These are phyloP conservation scores for Setophaga kirtlandii DNA, from an alignment of 2,113 vertebrate species.

Conservation along the genomic window DNA sequence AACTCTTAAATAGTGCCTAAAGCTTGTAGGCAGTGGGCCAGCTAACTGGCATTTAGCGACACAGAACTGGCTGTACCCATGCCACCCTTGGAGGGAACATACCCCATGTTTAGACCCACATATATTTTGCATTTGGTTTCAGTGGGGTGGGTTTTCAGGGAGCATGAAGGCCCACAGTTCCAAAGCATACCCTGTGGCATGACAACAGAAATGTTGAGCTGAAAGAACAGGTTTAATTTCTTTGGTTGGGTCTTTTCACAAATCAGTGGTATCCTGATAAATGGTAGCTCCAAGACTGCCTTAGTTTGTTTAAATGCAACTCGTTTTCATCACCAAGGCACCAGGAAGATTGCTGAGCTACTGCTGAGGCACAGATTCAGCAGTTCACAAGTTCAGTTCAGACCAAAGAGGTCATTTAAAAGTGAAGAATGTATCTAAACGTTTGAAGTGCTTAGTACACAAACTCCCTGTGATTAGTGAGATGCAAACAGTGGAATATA, in stretches of 20 bases:
- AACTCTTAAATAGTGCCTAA: neutral
- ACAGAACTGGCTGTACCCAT: neutral
- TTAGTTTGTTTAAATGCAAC: neutral
- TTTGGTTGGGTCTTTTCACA: neutral
- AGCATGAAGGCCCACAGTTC: neutral
- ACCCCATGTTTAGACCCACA: accelerated
- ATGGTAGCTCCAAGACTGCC: neutral
- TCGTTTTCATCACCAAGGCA: neutral
- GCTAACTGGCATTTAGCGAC: neutral
- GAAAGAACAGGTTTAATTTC: neutral
- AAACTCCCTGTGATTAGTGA: neutral
- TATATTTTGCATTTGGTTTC: neutral
- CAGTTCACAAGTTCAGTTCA: neutral
- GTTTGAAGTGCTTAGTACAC: neutral
- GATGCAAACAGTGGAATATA: neutral
- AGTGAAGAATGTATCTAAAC: neutral
- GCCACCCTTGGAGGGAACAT: neutral
- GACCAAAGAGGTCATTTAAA: neutral
- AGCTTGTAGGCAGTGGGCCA: neutral
- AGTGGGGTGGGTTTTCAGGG: neutral
- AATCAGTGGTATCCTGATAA: neutral
- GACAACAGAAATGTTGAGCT: neutral
- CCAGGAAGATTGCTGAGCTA: neutral
- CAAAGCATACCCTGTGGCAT: neutral
- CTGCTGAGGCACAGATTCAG: neutral